These are phyloP conservation scores for Ceriagrion tenellum DNA, from an alignment of 2,888 invertebrate genomes.

Conservation along the genomic window DNA sequence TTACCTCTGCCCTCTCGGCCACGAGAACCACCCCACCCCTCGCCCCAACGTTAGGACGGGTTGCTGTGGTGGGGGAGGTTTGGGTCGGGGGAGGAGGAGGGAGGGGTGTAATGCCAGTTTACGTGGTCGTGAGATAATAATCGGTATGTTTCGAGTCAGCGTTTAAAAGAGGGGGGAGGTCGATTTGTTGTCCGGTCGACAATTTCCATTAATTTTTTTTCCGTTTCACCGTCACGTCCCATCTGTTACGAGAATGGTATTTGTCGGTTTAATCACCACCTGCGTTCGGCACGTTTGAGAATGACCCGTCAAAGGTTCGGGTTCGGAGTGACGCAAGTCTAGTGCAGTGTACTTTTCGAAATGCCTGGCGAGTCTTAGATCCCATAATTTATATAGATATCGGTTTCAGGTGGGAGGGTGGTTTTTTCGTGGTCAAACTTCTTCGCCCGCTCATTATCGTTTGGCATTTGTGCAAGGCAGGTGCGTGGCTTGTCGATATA, in stretches of 20 bases:
- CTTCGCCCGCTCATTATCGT: not conserved
- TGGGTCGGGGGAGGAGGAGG: not conserved
- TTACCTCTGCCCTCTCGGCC: not conserved
- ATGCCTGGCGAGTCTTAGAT: not conserved
- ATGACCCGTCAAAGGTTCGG: not conserved
- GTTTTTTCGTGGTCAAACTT: not conserved
- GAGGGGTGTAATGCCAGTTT: not conserved
- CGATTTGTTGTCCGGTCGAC: not conserved
- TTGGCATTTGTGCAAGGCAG: not conserved
- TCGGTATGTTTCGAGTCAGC: slow-evolving; percentile 53
- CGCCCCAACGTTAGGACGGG: not conserved
- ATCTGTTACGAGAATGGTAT: slow-evolving; percentile 9
- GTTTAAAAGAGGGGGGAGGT: not conserved
- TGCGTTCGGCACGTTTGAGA: not conserved
- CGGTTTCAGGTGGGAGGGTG: not conserved
- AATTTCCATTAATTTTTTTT: not conserved
- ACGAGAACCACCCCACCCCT: not conserved
- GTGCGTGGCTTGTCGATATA: not conserved
- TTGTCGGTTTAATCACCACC: not conserved
- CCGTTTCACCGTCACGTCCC: not conserved
- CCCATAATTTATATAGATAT: not conserved
- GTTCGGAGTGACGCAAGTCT: not conserved
- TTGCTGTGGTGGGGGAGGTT: not conserved
- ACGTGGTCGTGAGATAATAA: slow-evolving; percentile 54
- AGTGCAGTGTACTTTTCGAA: not conserved